A percentile compares a stretch with the other conserved stretches of the same genome.
Evolutionary conservation across 1,140 invertebrate genomes (phyloP).

Genomic region (Pantala flavescens): DNA sequence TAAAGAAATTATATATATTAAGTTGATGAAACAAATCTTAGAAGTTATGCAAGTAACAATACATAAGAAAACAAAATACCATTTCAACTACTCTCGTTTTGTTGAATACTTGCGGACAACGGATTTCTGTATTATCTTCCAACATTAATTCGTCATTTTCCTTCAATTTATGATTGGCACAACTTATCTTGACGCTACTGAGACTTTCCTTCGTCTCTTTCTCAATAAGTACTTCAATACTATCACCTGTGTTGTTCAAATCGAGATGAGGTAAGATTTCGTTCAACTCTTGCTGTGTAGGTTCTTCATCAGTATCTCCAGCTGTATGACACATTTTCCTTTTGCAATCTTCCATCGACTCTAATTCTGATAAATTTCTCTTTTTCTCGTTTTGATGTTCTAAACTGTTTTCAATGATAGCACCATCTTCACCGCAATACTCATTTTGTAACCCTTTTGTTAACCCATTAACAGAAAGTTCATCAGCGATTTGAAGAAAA

Average conservation of each 20-base stretch:
- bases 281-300: not conserved
- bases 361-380: not conserved
- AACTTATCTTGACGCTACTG: not conserved
- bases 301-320: not conserved
- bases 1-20: no score
- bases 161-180: not conserved
- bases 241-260: not conserved
- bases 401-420: not conserved
- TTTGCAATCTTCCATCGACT: not conserved
- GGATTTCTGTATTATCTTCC: not conserved
- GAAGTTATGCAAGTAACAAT: no score
- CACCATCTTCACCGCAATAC: not conserved
- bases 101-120: not conserved
- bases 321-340: not conserved
- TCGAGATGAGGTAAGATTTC: not conserved
- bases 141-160: not conserved
- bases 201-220: not conserved
- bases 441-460: not conserved
- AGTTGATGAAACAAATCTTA: no score
- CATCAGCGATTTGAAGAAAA: conserved; percentile 13
- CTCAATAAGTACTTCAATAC: not conserved
- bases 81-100: not conserved
- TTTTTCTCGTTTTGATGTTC: not conserved
- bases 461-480: conserved; percentile 6
- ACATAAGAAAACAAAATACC: not conserved